Conservation (phyloP, 2,113 vertebrate genomes). For the Opisthocomus hoazin region DNA sequence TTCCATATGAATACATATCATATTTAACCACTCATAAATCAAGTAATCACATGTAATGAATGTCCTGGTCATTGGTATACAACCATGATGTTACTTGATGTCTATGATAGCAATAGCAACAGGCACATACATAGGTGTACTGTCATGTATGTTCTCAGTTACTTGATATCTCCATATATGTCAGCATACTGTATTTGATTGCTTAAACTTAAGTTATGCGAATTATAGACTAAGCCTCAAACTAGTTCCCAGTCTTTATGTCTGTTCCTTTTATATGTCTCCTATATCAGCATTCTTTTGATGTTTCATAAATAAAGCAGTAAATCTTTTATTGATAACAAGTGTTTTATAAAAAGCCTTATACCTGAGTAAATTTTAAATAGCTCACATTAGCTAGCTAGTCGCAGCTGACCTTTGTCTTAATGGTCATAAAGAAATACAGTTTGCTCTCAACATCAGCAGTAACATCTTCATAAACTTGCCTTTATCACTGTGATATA, state of each 20-base stretch:
- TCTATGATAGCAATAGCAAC: not conserved
- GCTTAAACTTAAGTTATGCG: not conserved
- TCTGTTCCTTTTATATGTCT: too few relatives aligned
- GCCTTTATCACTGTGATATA: not conserved
- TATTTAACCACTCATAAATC: not conserved
- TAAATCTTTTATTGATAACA: not conserved
- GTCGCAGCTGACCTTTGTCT: not conserved
- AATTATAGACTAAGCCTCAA: not conserved
- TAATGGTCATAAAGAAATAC: not conserved
- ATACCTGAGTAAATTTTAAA: not conserved
- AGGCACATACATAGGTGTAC: not conserved
- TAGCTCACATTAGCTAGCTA: not conserved
- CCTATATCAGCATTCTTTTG: not conserved
- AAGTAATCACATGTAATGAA: not conserved
- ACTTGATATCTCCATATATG: not conserved
- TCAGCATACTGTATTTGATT: not conserved
- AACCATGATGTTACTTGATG: not conserved
- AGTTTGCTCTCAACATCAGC: not conserved
- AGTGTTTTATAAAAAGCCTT: not conserved
- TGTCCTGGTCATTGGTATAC: not conserved
- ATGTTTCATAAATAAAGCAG: not conserved
- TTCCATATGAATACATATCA: not conserved
- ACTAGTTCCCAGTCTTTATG: not conserved
- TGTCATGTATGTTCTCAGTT: not conserved
- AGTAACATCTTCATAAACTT: not conserved